A percentile compares a stretch with the other conserved stretches of the same genome.
These are phyloP conservation scores for Torymus auratus DNA, from an alignment of 2,888 invertebrate genomes.

Conservation along the genomic window DNA sequence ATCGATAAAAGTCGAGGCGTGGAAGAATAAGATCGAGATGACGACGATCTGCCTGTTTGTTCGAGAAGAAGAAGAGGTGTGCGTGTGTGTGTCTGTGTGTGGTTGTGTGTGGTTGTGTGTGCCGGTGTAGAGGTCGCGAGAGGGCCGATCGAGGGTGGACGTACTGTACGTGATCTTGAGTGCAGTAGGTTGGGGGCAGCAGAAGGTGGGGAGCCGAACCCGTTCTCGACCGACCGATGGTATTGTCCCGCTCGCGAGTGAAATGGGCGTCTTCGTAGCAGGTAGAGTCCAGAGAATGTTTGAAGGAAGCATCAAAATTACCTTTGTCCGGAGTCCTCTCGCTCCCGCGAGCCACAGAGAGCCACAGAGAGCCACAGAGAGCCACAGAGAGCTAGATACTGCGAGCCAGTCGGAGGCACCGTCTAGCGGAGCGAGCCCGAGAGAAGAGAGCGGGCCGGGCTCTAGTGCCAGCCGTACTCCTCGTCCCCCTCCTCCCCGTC, in stretches of 20 bases:
- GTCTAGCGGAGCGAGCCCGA: slow-evolving; percentile 14
- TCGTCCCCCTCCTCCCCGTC: not conserved
- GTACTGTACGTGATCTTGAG: slow-evolving; percentile 32
- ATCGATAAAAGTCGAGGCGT: slow-evolving; percentile 41
- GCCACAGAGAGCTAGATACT: not conserved
- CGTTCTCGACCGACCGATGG: slow-evolving; percentile 47
- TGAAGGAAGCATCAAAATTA: slow-evolving; percentile 59
- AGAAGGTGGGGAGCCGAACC: slow-evolving; percentile 31
- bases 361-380: too few relatives aligned
- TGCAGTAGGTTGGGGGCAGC: slow-evolving; percentile 43
- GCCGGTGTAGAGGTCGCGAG: slow-evolving; percentile 21
- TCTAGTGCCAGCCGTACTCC: too few relatives aligned
- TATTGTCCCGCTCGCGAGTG: slow-evolving; percentile 54
- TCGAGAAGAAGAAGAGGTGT: too few relatives aligned
- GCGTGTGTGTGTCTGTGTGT: too few relatives aligned
- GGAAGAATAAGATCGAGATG: slow-evolving; percentile 51
- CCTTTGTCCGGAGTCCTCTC: slow-evolving; percentile 58
- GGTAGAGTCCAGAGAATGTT: slow-evolving; percentile 55
- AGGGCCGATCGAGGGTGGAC: slow-evolving; percentile 23
- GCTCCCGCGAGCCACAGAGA: not conserved
- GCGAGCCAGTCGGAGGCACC: too few relatives aligned
- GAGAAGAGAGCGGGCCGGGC: slow-evolving; percentile 21
- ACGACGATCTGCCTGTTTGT: slow-evolving; percentile 1
- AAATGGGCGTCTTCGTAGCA: slow-evolving; percentile 51
- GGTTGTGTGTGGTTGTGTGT: too few relatives aligned